Evolutionary conservation across 1,140 invertebrate genomes (phyloP).

Genomic region (Oncopodura yosiiana): DNA sequence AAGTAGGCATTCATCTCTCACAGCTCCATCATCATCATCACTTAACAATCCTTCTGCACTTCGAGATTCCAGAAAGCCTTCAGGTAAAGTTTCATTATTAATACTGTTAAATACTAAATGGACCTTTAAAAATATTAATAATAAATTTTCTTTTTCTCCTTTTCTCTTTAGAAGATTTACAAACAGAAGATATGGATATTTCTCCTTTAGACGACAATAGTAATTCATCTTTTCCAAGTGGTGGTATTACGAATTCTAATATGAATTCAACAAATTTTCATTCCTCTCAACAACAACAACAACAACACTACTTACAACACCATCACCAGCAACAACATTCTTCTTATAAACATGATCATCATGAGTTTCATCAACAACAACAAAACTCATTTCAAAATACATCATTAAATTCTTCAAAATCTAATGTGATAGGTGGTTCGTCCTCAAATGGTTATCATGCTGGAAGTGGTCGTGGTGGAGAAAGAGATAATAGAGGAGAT

Average conservation of each 20-base stretch:
- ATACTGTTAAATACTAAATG: background rate
- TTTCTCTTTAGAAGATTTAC: conserved; percentile 16
- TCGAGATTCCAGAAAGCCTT: conserved; percentile 30
- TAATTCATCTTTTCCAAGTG: conserved; percentile 19
- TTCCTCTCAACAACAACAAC: background rate
- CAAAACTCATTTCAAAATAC: background rate
- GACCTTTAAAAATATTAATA: background rate
- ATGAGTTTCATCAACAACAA: background rate
- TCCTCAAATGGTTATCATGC: no score
- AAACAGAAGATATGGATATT: conserved; percentile 35
- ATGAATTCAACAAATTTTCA: no score
- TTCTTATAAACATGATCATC: conserved; percentile 1
- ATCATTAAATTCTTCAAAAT: background rate
- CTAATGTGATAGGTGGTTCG: no score
- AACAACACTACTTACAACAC: conserved; percentile 11
- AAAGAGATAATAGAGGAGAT: background rate
- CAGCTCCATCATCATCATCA: conserved; percentile 2
- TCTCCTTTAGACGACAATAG: conserved; percentile 31
- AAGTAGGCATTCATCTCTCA: conserved; percentile 2
- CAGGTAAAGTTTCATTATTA: conserved; percentile 26
- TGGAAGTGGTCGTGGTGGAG: background rate
- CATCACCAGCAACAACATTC: conserved; percentile 22
- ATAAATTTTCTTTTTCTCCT: background rate
- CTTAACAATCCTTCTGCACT: conserved; percentile 4
- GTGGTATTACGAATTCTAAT: conserved; percentile 4